Evolutionary conservation across 2,888 invertebrate genomes (phyloP).

Genomic region (Drosophila flavopinicola): DNA sequence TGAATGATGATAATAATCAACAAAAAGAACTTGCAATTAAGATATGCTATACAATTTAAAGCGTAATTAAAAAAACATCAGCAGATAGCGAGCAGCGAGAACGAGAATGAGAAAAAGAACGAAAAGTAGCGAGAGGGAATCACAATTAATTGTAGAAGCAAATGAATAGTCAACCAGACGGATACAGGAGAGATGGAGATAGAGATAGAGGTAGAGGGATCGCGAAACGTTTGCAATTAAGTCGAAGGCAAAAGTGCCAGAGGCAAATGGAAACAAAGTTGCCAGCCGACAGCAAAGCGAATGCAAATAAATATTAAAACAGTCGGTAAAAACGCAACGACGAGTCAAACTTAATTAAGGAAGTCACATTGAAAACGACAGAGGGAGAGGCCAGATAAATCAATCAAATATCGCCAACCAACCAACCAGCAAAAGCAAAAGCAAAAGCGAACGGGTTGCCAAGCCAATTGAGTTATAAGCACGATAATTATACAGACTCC

Average conservation of each 20-base stretch:
- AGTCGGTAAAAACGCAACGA: slow-evolving; percentile 35
- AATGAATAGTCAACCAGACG: slow-evolving; percentile 25
- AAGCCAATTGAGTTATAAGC: slow-evolving; percentile 49
- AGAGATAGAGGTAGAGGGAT: neutral
- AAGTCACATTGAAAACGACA: slow-evolving; percentile 21
- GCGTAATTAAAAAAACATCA: neutral
- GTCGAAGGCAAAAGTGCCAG: slow-evolving; percentile 20
- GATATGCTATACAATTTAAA: neutral
- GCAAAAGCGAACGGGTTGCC: slow-evolving; percentile 23
- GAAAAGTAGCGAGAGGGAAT: neutral
- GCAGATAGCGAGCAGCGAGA: neutral
- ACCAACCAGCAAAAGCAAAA: slow-evolving; percentile 25
- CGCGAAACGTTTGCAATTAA: slow-evolving; percentile 35
- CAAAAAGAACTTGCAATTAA: no score
- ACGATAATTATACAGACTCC: slow-evolving; percentile 25
- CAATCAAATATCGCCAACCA: slow-evolving; percentile 38
- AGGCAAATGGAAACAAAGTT: slow-evolving; percentile 18
- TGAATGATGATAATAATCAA: neutral
- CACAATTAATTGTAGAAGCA: slow-evolving; percentile 11
- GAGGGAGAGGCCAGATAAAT: slow-evolving; percentile 32
- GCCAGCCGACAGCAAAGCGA: slow-evolving; percentile 31
- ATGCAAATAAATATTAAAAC: slow-evolving; percentile 57
- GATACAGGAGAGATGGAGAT: neutral
- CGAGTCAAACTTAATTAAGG: slow-evolving; percentile 53
- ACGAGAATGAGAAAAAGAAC: neutral